These are phyloP conservation scores for Drosophila eugracilis DNA, from an alignment of 1,140 invertebrate species.

Conservation along the genomic window DNA sequence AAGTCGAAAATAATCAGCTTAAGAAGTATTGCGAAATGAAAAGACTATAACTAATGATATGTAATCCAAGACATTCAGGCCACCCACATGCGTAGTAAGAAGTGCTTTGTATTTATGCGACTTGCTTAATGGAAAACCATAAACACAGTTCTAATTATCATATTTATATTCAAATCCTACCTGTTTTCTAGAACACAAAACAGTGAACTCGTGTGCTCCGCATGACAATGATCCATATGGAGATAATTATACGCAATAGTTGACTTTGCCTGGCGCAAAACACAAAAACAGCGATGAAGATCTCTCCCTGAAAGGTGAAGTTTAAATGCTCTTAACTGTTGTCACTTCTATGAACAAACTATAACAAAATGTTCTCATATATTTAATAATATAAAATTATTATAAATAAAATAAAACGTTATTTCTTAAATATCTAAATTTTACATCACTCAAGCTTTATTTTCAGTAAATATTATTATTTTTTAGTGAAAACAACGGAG, in stretches of 20 bases:
- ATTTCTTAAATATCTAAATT: no score
- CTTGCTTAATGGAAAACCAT: constrained; percentile 43
- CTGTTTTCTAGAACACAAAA: constrained; percentile 20
- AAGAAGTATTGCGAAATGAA: no score
- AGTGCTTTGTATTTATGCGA: constrained; percentile 30
- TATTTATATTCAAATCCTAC: constrained; percentile 57
- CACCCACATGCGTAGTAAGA: constrained; percentile 16
- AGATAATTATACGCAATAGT: constrained; percentile 54
- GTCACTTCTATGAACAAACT: no score
- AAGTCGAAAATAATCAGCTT: no score
- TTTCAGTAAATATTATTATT: no score
- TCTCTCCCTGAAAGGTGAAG: not conserved
- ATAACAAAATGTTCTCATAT: no score
- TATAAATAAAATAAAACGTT: no score
- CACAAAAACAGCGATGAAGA: not conserved
- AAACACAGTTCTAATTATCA: constrained; percentile 52
- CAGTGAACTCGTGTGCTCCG: constrained; percentile 34
- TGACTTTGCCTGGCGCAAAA: constrained; percentile 4
- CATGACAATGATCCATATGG: constrained; percentile 44
- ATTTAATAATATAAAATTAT: no score
- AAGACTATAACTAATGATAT: not conserved
- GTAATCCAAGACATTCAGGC: not conserved
- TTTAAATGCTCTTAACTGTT: not conserved
- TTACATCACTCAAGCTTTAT: no score
- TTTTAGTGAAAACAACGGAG: no score